Evolutionary conservation across 2,113 vertebrate genomes (phyloP).

Genomic region (Saguinus imperator): DNA sequence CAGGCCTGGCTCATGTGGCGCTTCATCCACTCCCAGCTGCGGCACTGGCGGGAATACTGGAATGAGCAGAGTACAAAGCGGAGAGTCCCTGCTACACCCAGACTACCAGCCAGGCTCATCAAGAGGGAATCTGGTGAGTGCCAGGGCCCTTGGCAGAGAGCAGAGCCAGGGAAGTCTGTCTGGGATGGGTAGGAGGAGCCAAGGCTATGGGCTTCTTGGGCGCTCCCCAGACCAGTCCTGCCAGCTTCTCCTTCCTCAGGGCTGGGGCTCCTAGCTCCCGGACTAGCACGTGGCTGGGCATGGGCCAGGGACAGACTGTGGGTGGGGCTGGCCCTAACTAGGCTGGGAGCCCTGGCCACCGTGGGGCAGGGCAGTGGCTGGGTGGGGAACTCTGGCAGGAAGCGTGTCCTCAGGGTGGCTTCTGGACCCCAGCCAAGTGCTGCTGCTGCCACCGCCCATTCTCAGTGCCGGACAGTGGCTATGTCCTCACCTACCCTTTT

Average conservation of each 20-base stretch:
- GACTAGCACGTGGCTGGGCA: conserved; percentile 41
- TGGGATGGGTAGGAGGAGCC: not conserved
- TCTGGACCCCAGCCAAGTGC: not conserved
- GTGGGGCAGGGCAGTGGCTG: not conserved
- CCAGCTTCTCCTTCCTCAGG: not conserved
- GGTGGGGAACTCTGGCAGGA: conserved; percentile 2
- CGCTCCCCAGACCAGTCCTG: not conserved
- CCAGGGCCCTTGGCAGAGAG: not conserved
- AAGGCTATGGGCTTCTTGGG: not conserved
- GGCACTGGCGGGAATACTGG: conserved; percentile 94
- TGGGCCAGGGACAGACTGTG: not conserved
- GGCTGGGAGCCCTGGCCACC: not conserved
- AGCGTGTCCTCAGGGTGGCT: conserved; percentile 35
- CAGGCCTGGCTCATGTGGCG: conserved; percentile 98
- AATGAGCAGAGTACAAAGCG: conserved; percentile 91
- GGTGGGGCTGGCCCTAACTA: not conserved
- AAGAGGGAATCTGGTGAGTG: conserved; percentile 93
- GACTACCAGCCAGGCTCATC: conserved; percentile 85
- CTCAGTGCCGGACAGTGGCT: conserved; percentile 42
- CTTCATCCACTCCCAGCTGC: conserved; percentile 97
- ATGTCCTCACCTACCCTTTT: conserved; percentile 50
- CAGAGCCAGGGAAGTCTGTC: accelerated
- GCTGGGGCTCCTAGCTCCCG: not conserved
- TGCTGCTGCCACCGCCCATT: not conserved
- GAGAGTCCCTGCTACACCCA: conserved; percentile 80